Evolutionary conservation across 2,113 vertebrate species (phyloP).

Genomic region (Euleptes europaea): DNA sequence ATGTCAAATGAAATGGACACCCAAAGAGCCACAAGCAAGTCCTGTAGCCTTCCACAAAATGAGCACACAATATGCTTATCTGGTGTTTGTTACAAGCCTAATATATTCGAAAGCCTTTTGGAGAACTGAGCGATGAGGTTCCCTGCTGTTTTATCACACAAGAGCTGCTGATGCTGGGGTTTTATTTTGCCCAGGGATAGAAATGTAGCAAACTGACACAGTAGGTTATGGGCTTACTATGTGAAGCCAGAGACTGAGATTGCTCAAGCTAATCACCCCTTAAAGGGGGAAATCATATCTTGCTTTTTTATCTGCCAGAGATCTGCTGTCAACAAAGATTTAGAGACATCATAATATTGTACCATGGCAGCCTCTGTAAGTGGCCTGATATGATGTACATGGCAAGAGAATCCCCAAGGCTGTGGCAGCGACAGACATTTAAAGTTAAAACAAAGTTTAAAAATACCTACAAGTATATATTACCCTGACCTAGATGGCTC

Average conservation of each 20-base stretch:
- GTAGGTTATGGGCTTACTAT: slow-evolving; percentile 8
- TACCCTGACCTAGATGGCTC: no score
- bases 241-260: slow-evolving; percentile 3
- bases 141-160: not conserved
- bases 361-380: slow-evolving; percentile 7
- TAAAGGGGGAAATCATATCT: not conserved
- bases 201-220: slow-evolving; percentile 16
- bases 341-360: slow-evolving; percentile 12
- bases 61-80: not conserved
- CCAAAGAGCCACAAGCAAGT: not conserved
- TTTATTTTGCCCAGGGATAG: slow-evolving; percentile 24
- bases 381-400: not conserved
- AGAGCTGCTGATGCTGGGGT: not conserved
- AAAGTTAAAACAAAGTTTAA: slow-evolving; percentile 12
- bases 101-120: not conserved
- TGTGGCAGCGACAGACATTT: not conserved
- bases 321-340: slow-evolving; percentile 22
- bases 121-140: not conserved
- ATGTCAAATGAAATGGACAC: not conserved
- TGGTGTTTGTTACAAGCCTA: slow-evolving; percentile 2
- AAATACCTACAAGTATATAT: not conserved
- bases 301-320: slow-evolving; percentile 4
- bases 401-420: not conserved
- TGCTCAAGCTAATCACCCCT: slow-evolving; percentile 18
- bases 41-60: not conserved